These are phyloP conservation scores for Baryphthengus martii DNA, from an alignment of 2,113 vertebrate genomes.

Conservation along the genomic window DNA sequence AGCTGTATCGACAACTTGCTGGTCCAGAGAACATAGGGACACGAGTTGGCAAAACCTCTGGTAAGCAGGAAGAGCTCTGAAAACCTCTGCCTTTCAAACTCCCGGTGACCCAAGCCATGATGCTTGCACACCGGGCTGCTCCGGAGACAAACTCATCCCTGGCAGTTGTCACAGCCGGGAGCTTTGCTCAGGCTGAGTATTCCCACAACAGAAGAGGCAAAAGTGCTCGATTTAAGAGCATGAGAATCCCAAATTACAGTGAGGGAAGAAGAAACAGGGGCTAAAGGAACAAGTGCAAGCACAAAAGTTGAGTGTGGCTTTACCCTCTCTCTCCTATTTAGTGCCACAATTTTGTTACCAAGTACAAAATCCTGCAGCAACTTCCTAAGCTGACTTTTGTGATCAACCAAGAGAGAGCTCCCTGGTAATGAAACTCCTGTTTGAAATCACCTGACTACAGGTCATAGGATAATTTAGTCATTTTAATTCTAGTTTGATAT, in stretches of 20 bases:
- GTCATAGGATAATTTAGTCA: neutral
- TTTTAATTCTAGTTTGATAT: neutral
- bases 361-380: neutral
- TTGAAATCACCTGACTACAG: neutral
- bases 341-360: neutral
- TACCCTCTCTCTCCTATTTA: neutral
- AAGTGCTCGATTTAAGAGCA: neutral
- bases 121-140: neutral
- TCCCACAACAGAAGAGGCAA: neutral
- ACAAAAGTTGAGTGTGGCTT: neutral
- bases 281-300: fast-evolving
- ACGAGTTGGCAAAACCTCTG: neutral
- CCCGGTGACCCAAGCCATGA: neutral
- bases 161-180: neutral
- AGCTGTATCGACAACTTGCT: neutral
- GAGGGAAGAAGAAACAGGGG: fast-evolving
- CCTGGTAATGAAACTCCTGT: neutral
- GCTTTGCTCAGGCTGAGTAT: neutral
- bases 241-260: neutral
- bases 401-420: neutral
- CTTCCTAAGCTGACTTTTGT: neutral
- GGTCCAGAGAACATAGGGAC: neutral
- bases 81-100: neutral
- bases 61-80: neutral
- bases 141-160: neutral